A percentile compares a stretch with the other conserved stretches of the same genome.
phyloP scores from a whole-genome alignment of 2,113 vertebrate species.

The Protomyctophum bolini region DNA sequence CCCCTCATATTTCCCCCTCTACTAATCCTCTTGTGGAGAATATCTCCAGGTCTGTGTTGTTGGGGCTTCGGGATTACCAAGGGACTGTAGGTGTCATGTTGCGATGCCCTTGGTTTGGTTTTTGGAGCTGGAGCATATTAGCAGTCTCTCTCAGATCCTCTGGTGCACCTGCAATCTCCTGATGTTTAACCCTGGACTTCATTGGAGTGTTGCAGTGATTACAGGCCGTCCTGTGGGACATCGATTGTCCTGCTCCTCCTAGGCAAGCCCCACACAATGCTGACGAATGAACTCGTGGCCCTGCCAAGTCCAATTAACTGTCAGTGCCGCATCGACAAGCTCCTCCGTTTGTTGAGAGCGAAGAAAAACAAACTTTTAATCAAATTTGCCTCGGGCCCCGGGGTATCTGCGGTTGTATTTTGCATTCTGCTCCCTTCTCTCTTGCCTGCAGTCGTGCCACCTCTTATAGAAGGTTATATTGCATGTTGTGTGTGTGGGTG shows the following conservation, averaged over 20 bases:
- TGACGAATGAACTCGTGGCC: slow-evolving; percentile 93
- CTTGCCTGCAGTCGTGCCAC: slow-evolving; percentile 60
- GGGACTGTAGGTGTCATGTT: slow-evolving; percentile 46
- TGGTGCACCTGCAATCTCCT: slow-evolving; percentile 86
- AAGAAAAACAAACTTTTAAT: slow-evolving; percentile 88
- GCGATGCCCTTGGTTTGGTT: slow-evolving; percentile 81
- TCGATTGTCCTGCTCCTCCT: slow-evolving; percentile 87
- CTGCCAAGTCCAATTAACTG: slow-evolving; percentile 95
- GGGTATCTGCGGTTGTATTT: slow-evolving; percentile 78
- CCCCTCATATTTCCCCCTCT: background rate
- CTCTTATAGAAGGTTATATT: slow-evolving; percentile 68
- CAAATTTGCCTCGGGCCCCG: slow-evolving; percentile 79
- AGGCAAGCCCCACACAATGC: slow-evolving; percentile 91
- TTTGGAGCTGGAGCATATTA: slow-evolving; percentile 77
- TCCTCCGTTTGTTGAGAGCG: slow-evolving; percentile 80
- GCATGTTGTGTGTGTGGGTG: slow-evolving; percentile 63
- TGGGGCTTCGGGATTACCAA: slow-evolving; percentile 18
- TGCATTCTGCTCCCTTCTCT: slow-evolving; percentile 73
- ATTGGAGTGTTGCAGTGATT: slow-evolving; percentile 93
- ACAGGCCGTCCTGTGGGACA: slow-evolving; percentile 88
- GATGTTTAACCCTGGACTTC: slow-evolving; percentile 92
- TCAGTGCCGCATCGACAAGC: slow-evolving; percentile 87
- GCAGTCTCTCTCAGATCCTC: slow-evolving; percentile 82
- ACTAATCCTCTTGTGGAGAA: slow-evolving; percentile 21
- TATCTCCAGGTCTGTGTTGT: slow-evolving; percentile 18